These are phyloP conservation scores for Imbricaverruca yamaguchii DNA, from an alignment of 2,888 invertebrate genomes.

Conservation along the genomic window DNA sequence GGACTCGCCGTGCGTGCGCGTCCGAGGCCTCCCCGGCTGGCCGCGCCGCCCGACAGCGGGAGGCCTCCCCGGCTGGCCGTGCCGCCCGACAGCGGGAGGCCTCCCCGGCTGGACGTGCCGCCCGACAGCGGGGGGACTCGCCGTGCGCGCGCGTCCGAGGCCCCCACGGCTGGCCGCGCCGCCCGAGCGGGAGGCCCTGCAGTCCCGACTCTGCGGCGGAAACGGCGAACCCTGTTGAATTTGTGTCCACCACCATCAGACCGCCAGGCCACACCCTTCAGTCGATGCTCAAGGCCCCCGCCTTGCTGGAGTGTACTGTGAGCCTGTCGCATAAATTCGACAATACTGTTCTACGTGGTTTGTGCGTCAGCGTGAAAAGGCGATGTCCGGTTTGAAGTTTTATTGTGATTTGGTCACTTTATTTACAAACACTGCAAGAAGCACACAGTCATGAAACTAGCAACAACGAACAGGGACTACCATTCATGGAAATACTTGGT, in stretches of 20 bases:
- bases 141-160: too few relatives aligned
- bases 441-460: conserved; percentile 12
- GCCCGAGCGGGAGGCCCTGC: not conserved
- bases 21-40: too few relatives aligned
- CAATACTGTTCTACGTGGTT: not conserved
- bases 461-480: conserved; percentile 1
- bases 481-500: not conserved
- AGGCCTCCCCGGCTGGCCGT: not conserved
- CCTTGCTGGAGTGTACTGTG: not conserved
- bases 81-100: not conserved
- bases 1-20: not conserved
- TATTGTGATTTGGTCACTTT: not conserved
- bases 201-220: not conserved
- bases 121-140: not conserved
- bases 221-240: not conserved
- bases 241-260: not conserved
- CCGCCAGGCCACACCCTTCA: not conserved
- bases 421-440: conserved; percentile 15
- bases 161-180: not conserved
- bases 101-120: not conserved
- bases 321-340: conserved; percentile 1
- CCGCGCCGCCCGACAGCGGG: not conserved
- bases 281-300: not conserved
- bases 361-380: too few relatives aligned
- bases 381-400: not conserved